Conservation (phyloP, 2,888 invertebrate species). For the Lasiommata megera region DNA sequence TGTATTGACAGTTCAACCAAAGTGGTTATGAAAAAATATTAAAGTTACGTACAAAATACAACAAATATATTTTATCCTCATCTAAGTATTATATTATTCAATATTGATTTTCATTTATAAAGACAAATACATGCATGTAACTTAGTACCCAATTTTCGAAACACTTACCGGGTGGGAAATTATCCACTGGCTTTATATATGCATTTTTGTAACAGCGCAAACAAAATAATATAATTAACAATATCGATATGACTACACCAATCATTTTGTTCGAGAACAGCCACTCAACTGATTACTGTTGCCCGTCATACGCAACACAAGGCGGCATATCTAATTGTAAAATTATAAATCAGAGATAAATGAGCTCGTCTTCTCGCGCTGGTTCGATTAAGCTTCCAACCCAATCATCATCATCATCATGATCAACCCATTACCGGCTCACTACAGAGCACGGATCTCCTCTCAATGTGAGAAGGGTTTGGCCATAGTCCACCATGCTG, state of each 20-base stretch:
- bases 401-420: too few relatives aligned
- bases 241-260: constrained; percentile 47
- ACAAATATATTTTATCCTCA: too few relatives aligned
- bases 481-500: too few relatives aligned
- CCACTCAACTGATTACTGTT: constrained; percentile 10
- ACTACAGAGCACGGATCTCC: too few relatives aligned
- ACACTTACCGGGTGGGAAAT: constrained; percentile 82
- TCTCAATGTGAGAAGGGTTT: too few relatives aligned
- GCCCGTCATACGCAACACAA: background rate
- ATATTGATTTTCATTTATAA: background rate
- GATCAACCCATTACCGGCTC: too few relatives aligned
- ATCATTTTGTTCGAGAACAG: constrained; percentile 42
- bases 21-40: too few relatives aligned
- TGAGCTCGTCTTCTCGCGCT: background rate
- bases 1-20: too few relatives aligned
- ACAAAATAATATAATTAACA: constrained; percentile 49
- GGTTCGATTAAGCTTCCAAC: background rate
- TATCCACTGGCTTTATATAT: constrained; percentile 59
- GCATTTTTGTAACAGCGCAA: constrained; percentile 57
- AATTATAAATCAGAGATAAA: background rate
- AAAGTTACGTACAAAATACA: too few relatives aligned
- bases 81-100: too few relatives aligned
- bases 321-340: background rate
- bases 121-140: background rate
- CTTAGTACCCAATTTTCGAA: background rate